A percentile compares a stretch with the other conserved stretches of the same genome.
phyloP scores from a whole-genome alignment of 2,113 vertebrate genomes.

The Ophthalmolycus amberensis region DNA sequence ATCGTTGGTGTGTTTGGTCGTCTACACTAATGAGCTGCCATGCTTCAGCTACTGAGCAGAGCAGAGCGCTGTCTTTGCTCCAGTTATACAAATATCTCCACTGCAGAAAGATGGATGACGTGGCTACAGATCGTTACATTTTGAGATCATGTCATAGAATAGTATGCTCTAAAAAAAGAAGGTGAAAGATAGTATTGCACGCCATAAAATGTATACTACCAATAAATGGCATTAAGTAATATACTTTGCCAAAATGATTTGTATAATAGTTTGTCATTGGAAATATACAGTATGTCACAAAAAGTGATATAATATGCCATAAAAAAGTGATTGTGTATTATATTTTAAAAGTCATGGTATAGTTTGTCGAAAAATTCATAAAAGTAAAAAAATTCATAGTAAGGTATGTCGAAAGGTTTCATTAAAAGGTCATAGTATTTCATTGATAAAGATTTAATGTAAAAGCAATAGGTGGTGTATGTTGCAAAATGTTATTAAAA shows the following conservation, averaged over 20 bases:
- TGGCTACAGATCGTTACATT: slow-evolving; percentile 8
- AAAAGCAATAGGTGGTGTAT: too few relatives aligned
- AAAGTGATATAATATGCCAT: neutral
- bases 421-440: too few relatives aligned
- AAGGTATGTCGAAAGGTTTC: too few relatives aligned
- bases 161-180: neutral
- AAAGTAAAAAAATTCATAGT: too few relatives aligned
- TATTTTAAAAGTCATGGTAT: too few relatives aligned
- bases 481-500: too few relatives aligned
- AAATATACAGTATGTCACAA: neutral
- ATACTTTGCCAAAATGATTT: neutral
- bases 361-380: too few relatives aligned
- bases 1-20: neutral
- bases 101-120: neutral
- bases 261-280: neutral
- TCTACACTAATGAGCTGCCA: slow-evolving; percentile 34
- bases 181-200: neutral
- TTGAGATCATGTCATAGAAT: neutral
- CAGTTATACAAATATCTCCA: neutral
- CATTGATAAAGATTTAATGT: too few relatives aligned
- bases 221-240: neutral
- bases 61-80: neutral
- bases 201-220: neutral
- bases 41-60: slow-evolving; percentile 8
- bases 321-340: too few relatives aligned